Base-by-base conservation (phyloP, 2,888 invertebrate genomes). In the Liposcelis brunnea region DNA sequence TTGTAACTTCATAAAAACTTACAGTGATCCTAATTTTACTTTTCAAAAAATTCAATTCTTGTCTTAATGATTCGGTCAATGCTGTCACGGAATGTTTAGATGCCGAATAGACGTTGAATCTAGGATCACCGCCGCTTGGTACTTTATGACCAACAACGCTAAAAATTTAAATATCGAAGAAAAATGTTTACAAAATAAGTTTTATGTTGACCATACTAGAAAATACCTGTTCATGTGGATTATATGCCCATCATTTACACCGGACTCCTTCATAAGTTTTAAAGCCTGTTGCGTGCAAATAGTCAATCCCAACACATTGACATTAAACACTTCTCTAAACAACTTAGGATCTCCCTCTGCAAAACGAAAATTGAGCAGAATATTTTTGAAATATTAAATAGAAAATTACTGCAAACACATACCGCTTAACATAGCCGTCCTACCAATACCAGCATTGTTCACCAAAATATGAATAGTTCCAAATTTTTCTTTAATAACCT, bases 31-130 rank as follows among this genome's bases (percentile, higher is more conserved):
- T 49, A 31, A 52, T 51, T 31, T 49, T 50, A 10, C 46, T 45
- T 19, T 50, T 48, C 15, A 32, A 31, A 8, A 33, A 53, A n/a
- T 54, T 52, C 1, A 65, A 53, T 47, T 65, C 64, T 43, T 54
- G 53, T 26, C 63, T 52, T 8, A 63, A 51, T 2, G 61, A 62
- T 36, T 64, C 62, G 2, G 58, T 55, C 5, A 65, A 51, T 2
- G 59, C 58, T 15, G 54, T 58, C 11, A 63, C 58, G 26, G 62
- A 61, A 51, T 52, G 57, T 52, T 65, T 65, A 18, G 62, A 59
- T 4, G 61, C 62, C 12, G 57, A 47, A 50, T 64, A 64, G 19
- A 50, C 45, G 14, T 37, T 35, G 18, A 19, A 18, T n/a, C 5
- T 38, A 35, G 35, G 35, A 15, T 4, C 10, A 10, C 15, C 15